Evolutionary conservation across 30 jellyfish, hydroid and myxozoan genomes (phyloP), one percentile per base, ranked within the genome.

Genomic region (Cassiopea andromeda): DNA sequence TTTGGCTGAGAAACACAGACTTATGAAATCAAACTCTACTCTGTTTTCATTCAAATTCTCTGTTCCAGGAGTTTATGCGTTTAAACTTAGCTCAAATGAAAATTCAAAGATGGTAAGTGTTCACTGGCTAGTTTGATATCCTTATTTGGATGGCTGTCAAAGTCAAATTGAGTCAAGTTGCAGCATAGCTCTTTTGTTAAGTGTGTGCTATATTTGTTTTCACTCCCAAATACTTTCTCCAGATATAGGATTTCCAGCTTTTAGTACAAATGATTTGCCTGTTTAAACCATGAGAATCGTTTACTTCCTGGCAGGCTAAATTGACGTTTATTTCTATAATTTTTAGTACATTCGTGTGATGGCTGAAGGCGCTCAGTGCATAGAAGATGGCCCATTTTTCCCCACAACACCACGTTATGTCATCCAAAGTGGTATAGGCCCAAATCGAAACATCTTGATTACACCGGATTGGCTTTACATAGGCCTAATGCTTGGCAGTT

Each of bases 301-400:
- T 27, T 27, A 27, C 38, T 27, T 27, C 38, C 38, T 27, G 38
- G 38, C 38, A 0, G 38, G 38, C 38, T 27, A 27, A 27, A 14
- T 58, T 58, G 14, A 58, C 0, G 15, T 64, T 7, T 83, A 17
- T 64, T 13, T 27, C 0, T 0, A 64, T 78, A 57, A 27, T 2
- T 86, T 87, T 44, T 73, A 95, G 99, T 95, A 84, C 77, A 81
- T 95, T 45, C 97, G 99, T 85, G 99, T 95, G 70, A 95, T 95
- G 99, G 99, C 98, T 44, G 83, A 80, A 58, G 99, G 99, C 15
- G 97, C 98, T 6, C 99, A 91, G 69, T 95, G 99, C 72, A 95
- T 93, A 17, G 99, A 95, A 71, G 93, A 89, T 60, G 99, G 99
- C 66, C 99, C 99, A 16, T 91, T 95, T 80, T 95, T 95, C 89